phyloP scores from a whole-genome alignment of 2,797 vertebrate genomes.

The Poeciliopsis gracilis region DNA sequence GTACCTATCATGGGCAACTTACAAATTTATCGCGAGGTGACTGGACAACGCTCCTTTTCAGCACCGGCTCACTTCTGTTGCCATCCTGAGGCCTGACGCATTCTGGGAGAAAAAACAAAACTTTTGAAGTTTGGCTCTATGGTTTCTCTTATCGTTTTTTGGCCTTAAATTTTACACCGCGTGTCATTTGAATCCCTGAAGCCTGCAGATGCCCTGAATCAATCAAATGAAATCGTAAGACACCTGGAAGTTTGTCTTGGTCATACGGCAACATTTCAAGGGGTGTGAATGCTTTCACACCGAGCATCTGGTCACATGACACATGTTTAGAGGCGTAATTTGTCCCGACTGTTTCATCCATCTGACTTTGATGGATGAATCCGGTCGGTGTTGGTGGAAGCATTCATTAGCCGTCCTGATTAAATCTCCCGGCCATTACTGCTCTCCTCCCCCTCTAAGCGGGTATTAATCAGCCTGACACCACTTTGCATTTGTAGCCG shows the following conservation, averaged over 20 bases:
- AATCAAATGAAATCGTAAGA: not conserved
- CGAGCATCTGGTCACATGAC: constrained; percentile 3
- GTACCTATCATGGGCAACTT: too few species aligned
- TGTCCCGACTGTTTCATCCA: constrained; percentile 38
- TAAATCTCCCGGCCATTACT: constrained; percentile 68
- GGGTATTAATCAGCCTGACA: constrained; percentile 68
- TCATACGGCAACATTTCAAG: not conserved
- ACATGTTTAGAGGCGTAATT: constrained; percentile 14
- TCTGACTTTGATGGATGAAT: constrained; percentile 52
- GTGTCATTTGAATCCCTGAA: too few species aligned
- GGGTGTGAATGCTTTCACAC: not conserved
- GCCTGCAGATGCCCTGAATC: too few species aligned
- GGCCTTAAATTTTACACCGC: too few species aligned
- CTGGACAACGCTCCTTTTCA: too few species aligned
- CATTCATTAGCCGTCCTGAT: constrained; percentile 69
- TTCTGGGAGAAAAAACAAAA: too few species aligned
- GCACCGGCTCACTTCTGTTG: too few species aligned
- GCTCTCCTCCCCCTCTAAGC: constrained; percentile 54
- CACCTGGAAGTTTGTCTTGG: not conserved
- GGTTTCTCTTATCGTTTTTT: too few species aligned
- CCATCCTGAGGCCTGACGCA: too few species aligned
- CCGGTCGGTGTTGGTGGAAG: constrained; percentile 44
- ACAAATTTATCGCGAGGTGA: too few species aligned
- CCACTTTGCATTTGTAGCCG: constrained; percentile 44
- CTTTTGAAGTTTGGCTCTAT: too few species aligned